Evolutionary conservation across 2,797 vertebrate species (phyloP).

Genomic region (Spinus pinus): DNA sequence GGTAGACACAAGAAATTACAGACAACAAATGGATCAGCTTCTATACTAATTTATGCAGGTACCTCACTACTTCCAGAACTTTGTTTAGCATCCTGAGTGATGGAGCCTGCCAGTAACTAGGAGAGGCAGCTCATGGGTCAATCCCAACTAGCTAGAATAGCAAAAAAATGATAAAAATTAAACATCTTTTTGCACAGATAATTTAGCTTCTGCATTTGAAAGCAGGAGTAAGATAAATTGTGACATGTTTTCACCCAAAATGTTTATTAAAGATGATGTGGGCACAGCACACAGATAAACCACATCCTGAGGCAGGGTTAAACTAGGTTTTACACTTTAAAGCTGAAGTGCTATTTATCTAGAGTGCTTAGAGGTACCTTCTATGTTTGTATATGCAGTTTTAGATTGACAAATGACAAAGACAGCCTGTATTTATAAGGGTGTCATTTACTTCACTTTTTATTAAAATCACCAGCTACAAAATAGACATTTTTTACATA

Average conservation of each 20-base stretch:
- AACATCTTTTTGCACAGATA: not conserved
- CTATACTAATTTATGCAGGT: not conserved
- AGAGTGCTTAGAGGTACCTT: not conserved
- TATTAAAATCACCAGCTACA: constrained; percentile 56
- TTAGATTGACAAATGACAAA: not conserved
- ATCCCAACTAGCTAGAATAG: not conserved
- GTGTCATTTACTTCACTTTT: constrained; percentile 12
- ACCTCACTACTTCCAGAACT: not conserved
- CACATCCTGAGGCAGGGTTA: not conserved
- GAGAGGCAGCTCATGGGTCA: not conserved
- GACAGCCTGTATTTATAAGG: not conserved
- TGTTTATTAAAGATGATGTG: not conserved
- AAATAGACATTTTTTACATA: constrained; percentile 4
- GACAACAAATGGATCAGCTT: not conserved
- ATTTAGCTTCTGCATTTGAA: not conserved
- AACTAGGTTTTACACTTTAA: not conserved
- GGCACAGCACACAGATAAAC: not conserved
- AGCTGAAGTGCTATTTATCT: not conserved
- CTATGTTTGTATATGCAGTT: not conserved
- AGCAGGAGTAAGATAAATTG: not conserved
- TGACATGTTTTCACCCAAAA: not conserved
- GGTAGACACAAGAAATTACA: not conserved
- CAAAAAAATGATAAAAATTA: not conserved
- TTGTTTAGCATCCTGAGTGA: not conserved
- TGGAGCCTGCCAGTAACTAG: not conserved